Base-by-base conservation (phyloP, 2,797 vertebrate species). In the Pipistrellus kuhlii region DNA sequence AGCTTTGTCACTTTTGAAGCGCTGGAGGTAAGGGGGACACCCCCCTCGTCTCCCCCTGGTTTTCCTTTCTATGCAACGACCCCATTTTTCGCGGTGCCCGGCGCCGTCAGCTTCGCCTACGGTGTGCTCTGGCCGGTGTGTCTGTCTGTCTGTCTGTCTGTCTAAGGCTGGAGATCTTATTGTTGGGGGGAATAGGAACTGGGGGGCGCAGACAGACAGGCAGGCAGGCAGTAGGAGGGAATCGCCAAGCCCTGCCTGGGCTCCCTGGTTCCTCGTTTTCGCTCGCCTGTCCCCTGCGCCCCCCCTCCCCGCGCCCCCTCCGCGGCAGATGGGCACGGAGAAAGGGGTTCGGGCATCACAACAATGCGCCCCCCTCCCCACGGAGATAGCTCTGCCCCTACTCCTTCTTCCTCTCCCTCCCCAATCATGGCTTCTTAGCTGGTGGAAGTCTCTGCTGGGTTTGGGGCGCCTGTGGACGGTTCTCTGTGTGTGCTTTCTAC, bases 1-100 rank as follows among this genome's bases (percentile, higher is more conserved):
- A 99, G 99, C 95, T 99, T 99, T 92, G 98, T 99, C 97, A 99
- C 99, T 96, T 98, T 99, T 97, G 99, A 99, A 97, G 99, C 99
- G 96, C 97, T 99, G 97, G 99, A 99, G 99, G 99, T 99, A 98
- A 48, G 46, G 46, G 99, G 93, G 93, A 91, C 69, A 30, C 46
- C 46, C 46, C 46, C 46, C 46, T 48, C 71, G 38, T 41, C 20
- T 27, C n/a, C 55, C 92, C 62, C 41, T 53, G 68, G 35, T 48
- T 72, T 88, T 94, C 90, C 92, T 96, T 97, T 96, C 96, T 96
- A 97, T 96, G 93, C 96, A 9, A 76, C 88, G 94, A 94, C 95
- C 94, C 95, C 85, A 21, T 73, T 93, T 73, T 93, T 12, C 93
- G 93, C 91, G 46, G 95, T 59, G 94, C 91, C 92, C 13, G 66